Conservation (phyloP, 1,140 invertebrate species). For the Magallana angulata region DNA sequence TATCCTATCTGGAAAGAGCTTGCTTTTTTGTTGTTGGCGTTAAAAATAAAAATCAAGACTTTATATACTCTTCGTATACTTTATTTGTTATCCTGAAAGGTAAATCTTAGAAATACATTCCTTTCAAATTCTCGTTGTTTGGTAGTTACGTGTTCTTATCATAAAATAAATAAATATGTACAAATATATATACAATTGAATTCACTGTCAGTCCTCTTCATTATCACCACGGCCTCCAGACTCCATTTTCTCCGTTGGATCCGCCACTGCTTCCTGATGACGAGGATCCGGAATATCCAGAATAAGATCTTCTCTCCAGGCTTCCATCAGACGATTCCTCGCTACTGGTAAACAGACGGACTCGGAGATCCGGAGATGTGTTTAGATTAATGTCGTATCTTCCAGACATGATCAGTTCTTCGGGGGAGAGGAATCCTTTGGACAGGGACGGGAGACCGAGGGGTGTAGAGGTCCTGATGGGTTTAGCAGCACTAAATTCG, state of each 20-base stretch:
- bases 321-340: not conserved
- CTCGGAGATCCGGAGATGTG: slow-evolving; percentile 24
- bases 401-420: slow-evolving; percentile 1
- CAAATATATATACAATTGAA: slow-evolving; percentile 9
- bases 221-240: slow-evolving; percentile 12
- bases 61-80: too few species aligned
- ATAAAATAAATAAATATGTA: not conserved
- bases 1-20: too few species aligned
- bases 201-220: not conserved
- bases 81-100: too few species aligned
- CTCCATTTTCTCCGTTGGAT: not conserved
- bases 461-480: slow-evolving; percentile 22
- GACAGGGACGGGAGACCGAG: not conserved
- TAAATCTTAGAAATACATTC: too few species aligned
- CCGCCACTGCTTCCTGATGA: not conserved
- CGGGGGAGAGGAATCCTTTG: not conserved
- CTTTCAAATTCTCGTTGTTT: too few species aligned
- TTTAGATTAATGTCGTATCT: not conserved
- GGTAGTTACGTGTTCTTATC: too few species aligned
- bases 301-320: not conserved
- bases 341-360: slow-evolving; percentile 20
- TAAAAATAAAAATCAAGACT: too few species aligned
- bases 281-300: not conserved
- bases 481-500: not conserved
- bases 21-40: too few species aligned